Evolutionary conservation across 2,888 invertebrate genomes (phyloP).

Genomic region (Muscina levida): DNA sequence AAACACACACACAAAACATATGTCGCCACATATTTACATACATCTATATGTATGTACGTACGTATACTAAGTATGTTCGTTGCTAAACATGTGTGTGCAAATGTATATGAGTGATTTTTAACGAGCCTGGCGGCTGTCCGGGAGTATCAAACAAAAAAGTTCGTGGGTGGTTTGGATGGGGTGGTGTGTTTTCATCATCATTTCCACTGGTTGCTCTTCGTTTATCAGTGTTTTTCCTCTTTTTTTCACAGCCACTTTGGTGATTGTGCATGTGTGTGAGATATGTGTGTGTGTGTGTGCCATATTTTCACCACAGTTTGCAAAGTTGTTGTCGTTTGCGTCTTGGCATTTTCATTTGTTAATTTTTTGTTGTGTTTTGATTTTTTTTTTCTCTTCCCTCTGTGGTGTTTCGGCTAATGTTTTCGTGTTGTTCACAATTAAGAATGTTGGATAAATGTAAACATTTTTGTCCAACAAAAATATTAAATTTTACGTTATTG

Average conservation of each 20-base stretch:
- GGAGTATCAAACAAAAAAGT: constrained; percentile 27
- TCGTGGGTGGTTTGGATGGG: constrained; percentile 57
- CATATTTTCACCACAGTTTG: constrained; percentile 54
- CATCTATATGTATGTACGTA: not conserved
- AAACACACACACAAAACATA: constrained; percentile 20
- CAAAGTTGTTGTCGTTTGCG: constrained; percentile 3
- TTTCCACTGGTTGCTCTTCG: constrained; percentile 16
- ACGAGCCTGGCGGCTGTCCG: constrained; percentile 52
- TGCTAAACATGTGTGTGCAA: not conserved
- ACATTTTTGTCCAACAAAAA: constrained; percentile 8
- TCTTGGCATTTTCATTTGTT: not conserved
- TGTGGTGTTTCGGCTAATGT: constrained; percentile 28
- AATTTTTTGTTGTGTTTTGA: not conserved
- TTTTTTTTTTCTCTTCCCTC: not conserved
- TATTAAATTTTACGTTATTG: not conserved
- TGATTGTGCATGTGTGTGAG: not conserved
- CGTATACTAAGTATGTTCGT: no score
- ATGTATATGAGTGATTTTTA: constrained; percentile 20
- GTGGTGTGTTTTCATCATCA: constrained; percentile 26
- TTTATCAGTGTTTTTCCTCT: constrained; percentile 34
- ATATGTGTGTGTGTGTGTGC: not conserved
- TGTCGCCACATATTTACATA: not conserved
- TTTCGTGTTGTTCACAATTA: constrained; percentile 28
- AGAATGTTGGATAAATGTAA: constrained; percentile 27
- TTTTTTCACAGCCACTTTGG: not conserved